Conservation (phyloP, 2,888 invertebrate species). For the Mythimna albipuncta region DNA sequence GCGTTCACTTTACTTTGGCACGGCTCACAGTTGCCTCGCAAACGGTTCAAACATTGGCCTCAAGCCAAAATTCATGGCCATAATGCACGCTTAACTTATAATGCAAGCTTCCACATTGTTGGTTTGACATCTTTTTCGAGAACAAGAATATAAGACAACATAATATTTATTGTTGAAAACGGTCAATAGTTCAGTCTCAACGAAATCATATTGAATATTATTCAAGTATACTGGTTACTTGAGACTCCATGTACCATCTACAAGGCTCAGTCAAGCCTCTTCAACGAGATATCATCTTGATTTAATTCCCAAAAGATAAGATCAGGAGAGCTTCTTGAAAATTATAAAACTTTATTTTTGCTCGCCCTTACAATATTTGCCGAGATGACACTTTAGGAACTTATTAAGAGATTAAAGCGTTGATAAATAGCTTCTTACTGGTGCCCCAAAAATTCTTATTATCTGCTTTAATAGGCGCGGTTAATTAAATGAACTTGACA, state of each 20-base stretch:
- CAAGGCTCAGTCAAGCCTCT: not conserved
- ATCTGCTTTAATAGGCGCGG: conserved; percentile 38
- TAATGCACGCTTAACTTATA: conserved; percentile 73
- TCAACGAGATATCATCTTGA: conserved; percentile 26
- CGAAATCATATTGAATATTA: conserved; percentile 10
- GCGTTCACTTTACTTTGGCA: conserved; percentile 79
- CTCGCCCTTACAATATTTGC: conserved; percentile 37
- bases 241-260: conserved; percentile 1
- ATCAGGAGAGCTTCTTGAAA: conserved; percentile 32
- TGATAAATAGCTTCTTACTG: conserved; percentile 49
- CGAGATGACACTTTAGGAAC: conserved; percentile 50
- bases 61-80: conserved; percentile 74
- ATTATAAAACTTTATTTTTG: conserved; percentile 40
- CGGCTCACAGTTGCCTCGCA: conserved; percentile 73
- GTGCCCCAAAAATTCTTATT: conserved; percentile 35
- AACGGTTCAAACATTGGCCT: conserved; percentile 79
- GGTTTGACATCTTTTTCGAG: conserved; percentile 61
- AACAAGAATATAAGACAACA: conserved; percentile 22
- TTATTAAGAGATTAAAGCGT: conserved; percentile 47
- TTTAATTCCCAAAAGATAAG: conserved; percentile 53
- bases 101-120: conserved; percentile 65
- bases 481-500: conserved; percentile 51
- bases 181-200: not conserved
- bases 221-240: not conserved
- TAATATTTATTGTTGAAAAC: not conserved